phyloP scores from a whole-genome alignment of 1,140 invertebrate species.

The Agraylea sexmaculata region DNA sequence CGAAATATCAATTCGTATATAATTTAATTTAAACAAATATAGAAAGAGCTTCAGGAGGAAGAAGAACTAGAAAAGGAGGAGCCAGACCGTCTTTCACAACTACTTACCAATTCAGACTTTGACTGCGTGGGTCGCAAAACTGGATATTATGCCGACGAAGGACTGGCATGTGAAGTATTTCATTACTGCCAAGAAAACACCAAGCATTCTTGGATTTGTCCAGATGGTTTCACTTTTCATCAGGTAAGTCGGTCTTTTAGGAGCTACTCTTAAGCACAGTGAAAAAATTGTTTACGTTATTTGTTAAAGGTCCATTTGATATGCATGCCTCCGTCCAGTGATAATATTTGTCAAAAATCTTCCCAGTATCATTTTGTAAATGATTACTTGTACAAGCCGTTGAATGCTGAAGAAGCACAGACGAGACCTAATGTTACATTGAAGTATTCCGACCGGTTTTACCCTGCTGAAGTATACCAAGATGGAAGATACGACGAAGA shows the following conservation, averaged over 20 bases:
- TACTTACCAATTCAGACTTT: slow-evolving; percentile 76
- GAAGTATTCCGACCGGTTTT: slow-evolving; percentile 76
- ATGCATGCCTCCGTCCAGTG: slow-evolving; percentile 80
- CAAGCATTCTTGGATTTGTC: slow-evolving; percentile 87
- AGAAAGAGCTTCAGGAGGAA: slow-evolving; percentile 38
- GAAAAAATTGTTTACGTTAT: slow-evolving; percentile 5
- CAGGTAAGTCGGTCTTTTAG: slow-evolving; percentile 44
- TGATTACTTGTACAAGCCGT: slow-evolving; percentile 81
- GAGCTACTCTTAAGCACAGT: neutral
- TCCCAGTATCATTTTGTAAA: slow-evolving; percentile 87
- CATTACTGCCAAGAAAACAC: slow-evolving; percentile 87
- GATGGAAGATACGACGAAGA: slow-evolving; percentile 53
- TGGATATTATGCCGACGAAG: slow-evolving; percentile 85
- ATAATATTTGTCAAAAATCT: slow-evolving; percentile 82
- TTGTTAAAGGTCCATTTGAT: slow-evolving; percentile 68
- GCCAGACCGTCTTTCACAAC: slow-evolving; percentile 66
- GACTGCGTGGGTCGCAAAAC: slow-evolving; percentile 66
- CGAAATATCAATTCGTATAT: neutral
- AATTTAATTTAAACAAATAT: slow-evolving; percentile 3
- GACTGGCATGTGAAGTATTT: slow-evolving; percentile 82
- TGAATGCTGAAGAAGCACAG: slow-evolving; percentile 70
- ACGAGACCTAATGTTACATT: slow-evolving; percentile 69
- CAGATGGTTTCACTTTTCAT: slow-evolving; percentile 84
- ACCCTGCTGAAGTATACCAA: slow-evolving; percentile 60
- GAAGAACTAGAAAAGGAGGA: slow-evolving; percentile 71